Conservation (phyloP, 2,888 invertebrate genomes). For the Philereme transversata region DNA sequence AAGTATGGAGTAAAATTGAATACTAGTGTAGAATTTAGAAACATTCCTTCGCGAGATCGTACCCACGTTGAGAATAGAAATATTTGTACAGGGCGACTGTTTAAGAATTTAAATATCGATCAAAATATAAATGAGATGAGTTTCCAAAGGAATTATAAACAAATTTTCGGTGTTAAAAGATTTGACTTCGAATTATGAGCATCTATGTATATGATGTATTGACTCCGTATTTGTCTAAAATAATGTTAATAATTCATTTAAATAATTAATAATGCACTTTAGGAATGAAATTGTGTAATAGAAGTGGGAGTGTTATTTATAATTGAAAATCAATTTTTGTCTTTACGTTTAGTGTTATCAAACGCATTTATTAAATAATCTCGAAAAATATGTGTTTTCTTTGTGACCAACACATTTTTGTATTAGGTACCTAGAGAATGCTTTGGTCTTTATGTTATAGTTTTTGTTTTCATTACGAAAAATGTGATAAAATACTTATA, state of each 20-base stretch:
- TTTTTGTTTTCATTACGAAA: constrained; percentile 55
- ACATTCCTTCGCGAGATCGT: too few species aligned
- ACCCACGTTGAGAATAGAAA: too few species aligned
- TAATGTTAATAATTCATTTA: not conserved
- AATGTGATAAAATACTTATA: constrained; percentile 35
- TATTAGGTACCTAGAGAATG: constrained; percentile 52
- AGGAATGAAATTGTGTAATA: not conserved
- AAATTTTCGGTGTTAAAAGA: too few species aligned
- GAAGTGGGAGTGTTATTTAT: not conserved
- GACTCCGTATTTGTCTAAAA: too few species aligned
- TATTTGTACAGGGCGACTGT: too few species aligned
- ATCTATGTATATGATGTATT: too few species aligned
- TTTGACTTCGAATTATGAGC: too few species aligned
- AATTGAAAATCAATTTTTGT: constrained; percentile 16
- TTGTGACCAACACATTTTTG: constrained; percentile 43
- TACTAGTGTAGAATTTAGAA: too few species aligned
- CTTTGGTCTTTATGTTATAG: constrained; percentile 41
- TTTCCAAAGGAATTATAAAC: too few species aligned
- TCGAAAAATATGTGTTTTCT: constrained; percentile 52
- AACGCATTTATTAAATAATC: constrained; percentile 66
- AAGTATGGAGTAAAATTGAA: too few species aligned
- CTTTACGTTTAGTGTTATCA: constrained; percentile 30
- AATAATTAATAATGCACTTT: not conserved
- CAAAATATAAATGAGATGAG: too few species aligned
- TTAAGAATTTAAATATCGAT: too few species aligned